Evolutionary conservation across 2,113 vertebrate species (phyloP).

Genomic region (Merops nubicus): DNA sequence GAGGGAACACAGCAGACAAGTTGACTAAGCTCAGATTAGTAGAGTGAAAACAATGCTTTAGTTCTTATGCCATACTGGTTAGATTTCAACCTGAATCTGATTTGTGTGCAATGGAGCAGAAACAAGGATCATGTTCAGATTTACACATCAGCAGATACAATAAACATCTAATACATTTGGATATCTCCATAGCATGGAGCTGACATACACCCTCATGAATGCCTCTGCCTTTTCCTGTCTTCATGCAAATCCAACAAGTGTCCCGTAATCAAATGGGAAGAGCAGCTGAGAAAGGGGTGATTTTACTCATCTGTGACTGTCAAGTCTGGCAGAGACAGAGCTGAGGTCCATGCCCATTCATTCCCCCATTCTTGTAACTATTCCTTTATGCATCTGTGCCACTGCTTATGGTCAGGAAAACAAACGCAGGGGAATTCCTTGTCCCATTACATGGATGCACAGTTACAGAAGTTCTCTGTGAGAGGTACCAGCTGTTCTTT

Average conservation of each 20-base stretch:
- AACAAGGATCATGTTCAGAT: background rate
- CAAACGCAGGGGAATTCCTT: background rate
- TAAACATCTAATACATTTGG: background rate
- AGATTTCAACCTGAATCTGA: background rate
- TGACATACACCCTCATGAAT: background rate
- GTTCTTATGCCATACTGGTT: background rate
- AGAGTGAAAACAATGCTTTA: background rate
- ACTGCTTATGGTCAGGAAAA: background rate
- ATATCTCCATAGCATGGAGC: background rate
- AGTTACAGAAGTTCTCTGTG: background rate
- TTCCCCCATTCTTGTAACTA: background rate
- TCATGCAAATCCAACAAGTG: background rate
- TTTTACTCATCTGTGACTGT: background rate
- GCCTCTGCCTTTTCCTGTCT: background rate
- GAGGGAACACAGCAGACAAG: background rate
- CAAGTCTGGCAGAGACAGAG: rapidly evolving
- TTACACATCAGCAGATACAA: background rate
- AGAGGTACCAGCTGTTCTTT: background rate
- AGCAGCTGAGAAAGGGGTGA: background rate
- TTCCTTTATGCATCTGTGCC: background rate
- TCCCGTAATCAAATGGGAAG: background rate
- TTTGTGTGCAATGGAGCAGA: background rate
- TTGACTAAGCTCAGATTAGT: background rate
- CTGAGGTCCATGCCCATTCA: background rate
- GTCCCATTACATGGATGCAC: background rate